These are phyloP conservation scores for Sphinx pinastri DNA, from an alignment of 2,888 invertebrate species.

Conservation along the genomic window DNA sequence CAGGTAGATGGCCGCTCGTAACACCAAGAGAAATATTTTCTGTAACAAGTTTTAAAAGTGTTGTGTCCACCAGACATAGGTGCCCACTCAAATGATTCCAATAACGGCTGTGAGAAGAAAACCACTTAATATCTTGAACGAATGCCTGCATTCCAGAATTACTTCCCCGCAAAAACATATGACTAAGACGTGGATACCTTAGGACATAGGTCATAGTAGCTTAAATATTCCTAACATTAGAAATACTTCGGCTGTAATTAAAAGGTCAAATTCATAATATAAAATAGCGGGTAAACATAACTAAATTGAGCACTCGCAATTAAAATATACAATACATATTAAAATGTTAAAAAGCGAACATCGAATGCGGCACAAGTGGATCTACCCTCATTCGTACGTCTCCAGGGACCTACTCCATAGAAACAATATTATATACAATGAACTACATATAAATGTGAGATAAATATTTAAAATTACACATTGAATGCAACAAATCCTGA, in stretches of 20 bases:
- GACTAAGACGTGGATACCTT: neutral
- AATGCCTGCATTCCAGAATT: slow-evolving; percentile 1
- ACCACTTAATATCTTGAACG: neutral
- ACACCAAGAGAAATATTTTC: too few species aligned
- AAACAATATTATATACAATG: slow-evolving; percentile 28
- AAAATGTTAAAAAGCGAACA: slow-evolving; percentile 35
- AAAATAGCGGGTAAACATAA: slow-evolving; percentile 52
- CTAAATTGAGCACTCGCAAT: slow-evolving; percentile 71
- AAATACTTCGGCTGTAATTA: slow-evolving; percentile 1
- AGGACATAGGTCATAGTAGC: slow-evolving; percentile 2
- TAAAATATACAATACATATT: slow-evolving; percentile 28
- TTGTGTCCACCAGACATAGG: too few species aligned
- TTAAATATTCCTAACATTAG: neutral
- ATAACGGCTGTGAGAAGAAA: too few species aligned
- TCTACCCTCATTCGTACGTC: slow-evolving; percentile 25
- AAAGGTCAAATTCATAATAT: slow-evolving; percentile 8
- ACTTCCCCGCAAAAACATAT: neutral
- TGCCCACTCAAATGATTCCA: too few species aligned
- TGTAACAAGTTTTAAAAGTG: too few species aligned
- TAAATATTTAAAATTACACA: slow-evolving; percentile 16
- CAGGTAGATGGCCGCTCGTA: too few species aligned
- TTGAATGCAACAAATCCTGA: slow-evolving; percentile 1
- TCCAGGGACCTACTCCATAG: slow-evolving; percentile 34
- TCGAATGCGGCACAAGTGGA: neutral
- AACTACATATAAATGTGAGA: slow-evolving; percentile 16